Percentiles rank a stretch among this genome's conserved stretches.
These are phyloP conservation scores for Muscicapa striata DNA, from an alignment of 2,797 vertebrate species.

Conservation along the genomic window DNA sequence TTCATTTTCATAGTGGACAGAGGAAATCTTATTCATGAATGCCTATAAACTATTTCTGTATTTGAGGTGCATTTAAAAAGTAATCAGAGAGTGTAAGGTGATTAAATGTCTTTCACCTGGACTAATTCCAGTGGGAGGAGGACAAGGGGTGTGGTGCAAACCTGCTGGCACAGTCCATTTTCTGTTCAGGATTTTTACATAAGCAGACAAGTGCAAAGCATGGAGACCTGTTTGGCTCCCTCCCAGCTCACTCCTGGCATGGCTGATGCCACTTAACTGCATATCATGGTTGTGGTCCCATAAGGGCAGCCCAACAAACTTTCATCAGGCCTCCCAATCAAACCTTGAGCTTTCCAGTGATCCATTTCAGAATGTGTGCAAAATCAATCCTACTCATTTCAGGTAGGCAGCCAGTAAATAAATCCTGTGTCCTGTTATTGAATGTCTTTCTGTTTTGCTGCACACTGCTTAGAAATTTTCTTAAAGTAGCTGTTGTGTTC, in stretches of 20 bases:
- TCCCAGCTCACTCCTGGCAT: not conserved
- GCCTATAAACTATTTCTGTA: not conserved
- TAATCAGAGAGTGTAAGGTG: not conserved
- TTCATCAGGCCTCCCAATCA: not conserved
- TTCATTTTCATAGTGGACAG: not conserved
- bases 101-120: not conserved
- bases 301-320: not conserved
- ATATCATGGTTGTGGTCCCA: not conserved
- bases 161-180: not conserved
- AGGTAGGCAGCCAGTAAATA: slow-evolving; percentile 5
- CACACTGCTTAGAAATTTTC: not conserved
- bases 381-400: not conserved
- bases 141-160: not conserved
- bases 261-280: not conserved
- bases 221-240: not conserved
- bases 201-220: not conserved
- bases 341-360: not conserved
- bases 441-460: not conserved
- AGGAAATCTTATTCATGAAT: not conserved
- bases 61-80: not conserved
- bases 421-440: not conserved
- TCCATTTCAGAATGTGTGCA: not conserved
- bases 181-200: not conserved
- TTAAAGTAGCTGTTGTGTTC: not conserved
- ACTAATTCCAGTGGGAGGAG: not conserved